Base-by-base conservation (phyloP, 2,797 vertebrate genomes). In the Acanthurus lineatus region DNA sequence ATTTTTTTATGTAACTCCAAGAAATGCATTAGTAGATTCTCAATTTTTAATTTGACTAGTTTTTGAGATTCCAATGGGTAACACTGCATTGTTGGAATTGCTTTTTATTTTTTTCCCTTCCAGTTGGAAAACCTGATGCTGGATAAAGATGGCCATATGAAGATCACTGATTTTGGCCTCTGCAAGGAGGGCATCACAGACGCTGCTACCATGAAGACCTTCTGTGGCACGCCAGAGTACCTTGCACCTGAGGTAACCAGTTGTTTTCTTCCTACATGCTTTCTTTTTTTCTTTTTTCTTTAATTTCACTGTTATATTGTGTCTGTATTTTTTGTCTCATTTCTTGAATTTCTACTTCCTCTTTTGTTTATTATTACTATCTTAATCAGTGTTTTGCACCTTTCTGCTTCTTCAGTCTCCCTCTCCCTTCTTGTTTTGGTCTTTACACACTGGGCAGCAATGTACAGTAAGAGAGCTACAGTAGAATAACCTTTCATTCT, bases 151-250 rank as follows among this genome's bases (percentile, higher is more conserved):
- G 98, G 97, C 57, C 98, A 99, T 87, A 97, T 99, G 94, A 99
- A 99, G 94, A 99, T 99, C 90, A 99, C 98, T 60, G 98, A 99
- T 90, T 99, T 99, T 81, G 97, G 98, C 87, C 97, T 99, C 86
- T 99, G 98, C 95, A 99, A 99, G 93, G 98, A 99, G 95, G 97
- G 97, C 80, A 99, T 99, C 95, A 99, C 98, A 76, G 97, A 99
- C 32, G 96, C 98, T 91, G 98, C 98, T 84, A 99, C 97, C 74
- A 99, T 99, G 97, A 99, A 99, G 94, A 99, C 98, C 19, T 99
- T 99, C 94, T 99, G 98, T 90, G 98, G 98, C 42, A 99, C 98
- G 45, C 98, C 98, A 28, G 98, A 99, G 82, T 99, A 99, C 88
- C 96, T 99, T 67, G 98, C 98, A 44, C 98, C 98, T 0, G 98